Evolutionary conservation across 2,797 vertebrate genomes (phyloP), one percentile per base, ranked within the genome.

Genomic region (Decapterus maruadsi): DNA sequence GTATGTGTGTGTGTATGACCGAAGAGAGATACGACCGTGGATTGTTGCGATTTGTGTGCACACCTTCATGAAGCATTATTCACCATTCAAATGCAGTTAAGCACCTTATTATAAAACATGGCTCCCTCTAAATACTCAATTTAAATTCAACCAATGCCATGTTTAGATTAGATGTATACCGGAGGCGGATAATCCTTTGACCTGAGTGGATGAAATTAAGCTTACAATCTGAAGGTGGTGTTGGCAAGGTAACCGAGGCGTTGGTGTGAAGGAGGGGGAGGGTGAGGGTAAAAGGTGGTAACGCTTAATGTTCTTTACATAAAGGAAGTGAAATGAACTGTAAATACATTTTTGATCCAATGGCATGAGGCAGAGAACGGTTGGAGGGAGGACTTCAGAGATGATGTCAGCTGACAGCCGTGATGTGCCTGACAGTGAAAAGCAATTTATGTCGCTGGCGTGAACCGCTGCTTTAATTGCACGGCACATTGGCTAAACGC

Each of bases 141-240:
- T 85, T 90, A 83, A 87, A 92, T 89, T 85, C 82, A 89, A 55
- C 68, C 64, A 82, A 71, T 65, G 65, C 29, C 58, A 45, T 77
- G 78, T 90, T 92, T 81, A 79, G 76, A 88, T 90, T 76, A 78
- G 34, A 85, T 53, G 75, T 56, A 63, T 64, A 84, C 79, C 83
- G 68, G 57, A 60, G 80, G 78, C 48, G 7, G 69, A 81, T 80
- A 79, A 89, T 86, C 75, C 78, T 59, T 59, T 40, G 22, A 83
- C 75, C 56, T 51, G 81, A 88, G 65, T 85, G 88, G 78, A 45
- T 80, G 34, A 75, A 78, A 82, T 38, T 42, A 81, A 62, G 48
- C 64, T 26, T 50, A 56, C 48, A 68, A 76, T 82, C 57, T 73
- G 16, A 69, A 61, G 72, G 46, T 59, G 62, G 14, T 8, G 76